Percentiles rank a stretch among this genome's conserved stretches.
phyloP scores from a whole-genome alignment of 2,113 vertebrate species.

The Aptenodytes forsteri region DNA sequence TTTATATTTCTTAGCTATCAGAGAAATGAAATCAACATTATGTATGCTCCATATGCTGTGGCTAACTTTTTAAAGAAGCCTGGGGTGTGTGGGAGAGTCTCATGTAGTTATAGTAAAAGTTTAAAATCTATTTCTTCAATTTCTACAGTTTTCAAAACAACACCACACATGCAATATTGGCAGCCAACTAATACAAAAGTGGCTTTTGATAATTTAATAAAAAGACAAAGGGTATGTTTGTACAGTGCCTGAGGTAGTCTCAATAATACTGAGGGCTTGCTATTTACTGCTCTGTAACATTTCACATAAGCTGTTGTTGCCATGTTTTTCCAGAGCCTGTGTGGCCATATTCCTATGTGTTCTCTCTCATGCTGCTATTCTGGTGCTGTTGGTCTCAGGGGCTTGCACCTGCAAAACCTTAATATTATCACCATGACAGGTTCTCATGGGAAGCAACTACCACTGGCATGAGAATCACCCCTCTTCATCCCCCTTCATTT shows the following conservation, averaged over 20 bases:
- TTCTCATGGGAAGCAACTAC: background rate
- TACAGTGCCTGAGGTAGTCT: background rate
- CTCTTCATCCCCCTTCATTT: background rate
- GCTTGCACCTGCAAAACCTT: background rate
- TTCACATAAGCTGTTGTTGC: background rate
- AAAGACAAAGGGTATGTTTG: background rate
- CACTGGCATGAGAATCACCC: background rate
- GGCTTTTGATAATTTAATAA: background rate
- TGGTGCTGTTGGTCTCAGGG: background rate
- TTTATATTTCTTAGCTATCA: background rate
- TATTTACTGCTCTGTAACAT: background rate
- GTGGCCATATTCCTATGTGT: background rate
- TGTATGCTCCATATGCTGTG: background rate
- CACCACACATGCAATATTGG: background rate
- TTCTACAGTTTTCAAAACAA: background rate
- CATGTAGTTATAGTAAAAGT: background rate
- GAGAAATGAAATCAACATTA: background rate
- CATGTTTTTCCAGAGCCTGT: background rate
- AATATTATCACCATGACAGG: background rate
- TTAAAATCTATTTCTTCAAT: background rate
- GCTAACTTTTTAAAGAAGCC: background rate
- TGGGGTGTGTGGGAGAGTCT: accelerated
- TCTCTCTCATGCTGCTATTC: background rate
- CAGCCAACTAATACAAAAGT: background rate
- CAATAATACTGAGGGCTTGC: background rate